A percentile compares a stretch with the other conserved stretches of the same genome.
These are phyloP conservation scores for Toxonevra muliebris DNA, from an alignment of 2,888 invertebrate species.

Conservation along the genomic window DNA sequence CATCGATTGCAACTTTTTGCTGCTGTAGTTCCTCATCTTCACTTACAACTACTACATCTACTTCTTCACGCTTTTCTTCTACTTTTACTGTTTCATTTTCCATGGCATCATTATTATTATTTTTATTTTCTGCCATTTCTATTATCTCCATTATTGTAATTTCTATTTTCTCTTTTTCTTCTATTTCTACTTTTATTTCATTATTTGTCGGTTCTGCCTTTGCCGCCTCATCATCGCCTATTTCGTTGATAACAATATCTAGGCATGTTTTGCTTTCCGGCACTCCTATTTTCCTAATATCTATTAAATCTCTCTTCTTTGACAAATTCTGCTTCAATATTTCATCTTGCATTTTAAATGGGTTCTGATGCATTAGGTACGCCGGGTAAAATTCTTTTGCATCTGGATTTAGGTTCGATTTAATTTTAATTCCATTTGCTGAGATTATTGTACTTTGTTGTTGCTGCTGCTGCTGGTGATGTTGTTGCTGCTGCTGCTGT, in stretches of 20 bases:
- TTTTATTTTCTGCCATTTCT: not conserved
- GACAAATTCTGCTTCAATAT: no score
- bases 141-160: not conserved
- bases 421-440: conserved; percentile 35
- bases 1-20: no score
- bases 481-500: conserved; percentile 11
- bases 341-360: no score
- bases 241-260: no score
- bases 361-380: conserved; percentile 26
- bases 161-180: not conserved
- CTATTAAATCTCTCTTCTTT: no score
- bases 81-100: not conserved
- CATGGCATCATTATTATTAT: not conserved
- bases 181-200: not conserved
- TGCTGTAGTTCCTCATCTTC: not conserved
- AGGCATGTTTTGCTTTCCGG: no score
- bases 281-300: no score
- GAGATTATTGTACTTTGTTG: conserved; percentile 26
- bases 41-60: not conserved
- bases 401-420: conserved; percentile 44
- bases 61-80: not conserved
- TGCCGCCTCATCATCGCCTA: no score
- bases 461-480: conserved; percentile 11
- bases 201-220: not conserved
- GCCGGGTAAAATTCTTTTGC: conserved; percentile 44